Evolutionary conservation across 2,888 invertebrate genomes (phyloP).

Genomic region (Ptychoptera albimana): DNA sequence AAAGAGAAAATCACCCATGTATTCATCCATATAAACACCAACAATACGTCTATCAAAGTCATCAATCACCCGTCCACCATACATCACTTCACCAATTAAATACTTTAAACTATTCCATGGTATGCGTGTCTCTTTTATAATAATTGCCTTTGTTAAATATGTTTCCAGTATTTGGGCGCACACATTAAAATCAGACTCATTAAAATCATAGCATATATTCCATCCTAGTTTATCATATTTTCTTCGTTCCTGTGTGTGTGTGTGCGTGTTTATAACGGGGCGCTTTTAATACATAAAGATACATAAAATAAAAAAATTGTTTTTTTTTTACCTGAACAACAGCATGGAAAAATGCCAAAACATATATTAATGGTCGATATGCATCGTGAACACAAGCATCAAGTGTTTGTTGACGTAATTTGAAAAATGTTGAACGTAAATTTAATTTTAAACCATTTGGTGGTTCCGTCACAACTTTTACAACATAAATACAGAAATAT

Average conservation of each 20-base stretch:
- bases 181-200: slow-evolving; percentile 81
- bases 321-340: slow-evolving; percentile 51
- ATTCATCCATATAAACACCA: slow-evolving; percentile 81
- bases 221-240: slow-evolving; percentile 91
- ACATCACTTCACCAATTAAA: slow-evolving; percentile 89
- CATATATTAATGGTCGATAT: slow-evolving; percentile 72
- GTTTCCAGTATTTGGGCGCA: slow-evolving; percentile 73
- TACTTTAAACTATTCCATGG: slow-evolving; percentile 89
- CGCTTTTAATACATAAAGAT: background rate
- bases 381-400: slow-evolving; percentile 56
- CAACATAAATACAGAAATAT: slow-evolving; percentile 10
- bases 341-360: slow-evolving; percentile 85
- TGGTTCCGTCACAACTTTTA: slow-evolving; percentile 77
- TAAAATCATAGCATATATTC: slow-evolving; percentile 89
- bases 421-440: slow-evolving; percentile 74
- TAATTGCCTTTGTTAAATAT: slow-evolving; percentile 54
- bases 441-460: slow-evolving; percentile 83
- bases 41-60: slow-evolving; percentile 79
- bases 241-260: slow-evolving; percentile 57
- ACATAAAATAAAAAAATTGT: background rate
- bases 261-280: background rate
- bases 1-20: slow-evolving; percentile 87
- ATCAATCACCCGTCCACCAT: slow-evolving; percentile 86
- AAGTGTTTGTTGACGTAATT: slow-evolving; percentile 57
- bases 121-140: slow-evolving; percentile 42